Evolutionary conservation across 2,888 invertebrate genomes (phyloP).

Genomic region (Scaptomyza polygonia): DNA sequence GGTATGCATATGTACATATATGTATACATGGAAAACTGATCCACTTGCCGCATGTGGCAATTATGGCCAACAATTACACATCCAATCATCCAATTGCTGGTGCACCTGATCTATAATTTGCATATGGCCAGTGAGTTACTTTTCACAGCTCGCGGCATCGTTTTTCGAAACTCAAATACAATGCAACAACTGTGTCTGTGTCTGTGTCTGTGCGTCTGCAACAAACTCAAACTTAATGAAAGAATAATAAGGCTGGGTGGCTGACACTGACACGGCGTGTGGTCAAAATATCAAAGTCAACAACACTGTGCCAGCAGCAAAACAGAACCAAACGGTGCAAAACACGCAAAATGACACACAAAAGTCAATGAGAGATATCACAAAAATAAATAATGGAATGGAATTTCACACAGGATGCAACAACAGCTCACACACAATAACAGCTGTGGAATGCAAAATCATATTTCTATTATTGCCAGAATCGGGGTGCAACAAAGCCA

Average conservation of each 20-base stretch:
- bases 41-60: slow-evolving; percentile 75
- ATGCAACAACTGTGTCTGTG: background rate
- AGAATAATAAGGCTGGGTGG: slow-evolving; percentile 69
- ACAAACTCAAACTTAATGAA: slow-evolving; percentile 65
- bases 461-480: slow-evolving; percentile 6
- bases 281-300: slow-evolving; percentile 50
- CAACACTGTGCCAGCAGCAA: slow-evolving; percentile 33
- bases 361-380: slow-evolving; percentile 53
- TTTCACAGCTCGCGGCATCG: slow-evolving; percentile 77
- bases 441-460: slow-evolving; percentile 27
- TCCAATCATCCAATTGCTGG: slow-evolving; percentile 62
- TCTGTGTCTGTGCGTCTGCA: slow-evolving; percentile 17
- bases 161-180: slow-evolving; percentile 35
- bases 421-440: slow-evolving; percentile 58
- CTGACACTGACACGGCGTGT: slow-evolving; percentile 72
- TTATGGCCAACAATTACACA: slow-evolving; percentile 63
- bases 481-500: background rate
- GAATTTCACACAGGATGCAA: slow-evolving; percentile 41
- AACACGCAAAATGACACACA: slow-evolving; percentile 46
- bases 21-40: slow-evolving; percentile 58
- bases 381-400: slow-evolving; percentile 54
- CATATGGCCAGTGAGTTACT: slow-evolving; percentile 74
- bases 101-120: slow-evolving; percentile 78
- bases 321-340: slow-evolving; percentile 2
- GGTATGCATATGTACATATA: slow-evolving; percentile 54